Percentiles rank a stretch among this genome's conserved stretches.
Conservation (phyloP, 2,888 invertebrate genomes). For the Slavum lentiscoides region DNA sequence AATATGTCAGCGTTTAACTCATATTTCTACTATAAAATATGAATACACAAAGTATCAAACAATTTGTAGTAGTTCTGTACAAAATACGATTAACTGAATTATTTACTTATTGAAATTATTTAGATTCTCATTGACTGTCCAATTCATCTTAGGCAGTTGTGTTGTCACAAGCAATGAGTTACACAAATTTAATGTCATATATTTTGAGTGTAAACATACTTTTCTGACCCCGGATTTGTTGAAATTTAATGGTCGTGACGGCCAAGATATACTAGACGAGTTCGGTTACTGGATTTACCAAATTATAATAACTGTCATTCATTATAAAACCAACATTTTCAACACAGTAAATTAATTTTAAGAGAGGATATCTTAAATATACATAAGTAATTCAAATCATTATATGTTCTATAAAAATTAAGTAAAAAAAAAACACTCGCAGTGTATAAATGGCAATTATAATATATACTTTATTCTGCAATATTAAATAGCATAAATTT, state of each 20-base stretch:
- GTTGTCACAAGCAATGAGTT: too few relatives aligned
- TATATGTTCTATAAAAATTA: neutral
- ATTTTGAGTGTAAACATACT: too few relatives aligned
- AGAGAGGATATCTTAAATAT: neutral
- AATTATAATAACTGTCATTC: neutral
- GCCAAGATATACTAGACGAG: too few relatives aligned
- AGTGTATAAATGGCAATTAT: neutral
- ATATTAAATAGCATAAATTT: neutral
- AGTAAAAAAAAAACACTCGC: neutral
- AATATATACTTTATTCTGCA: neutral
- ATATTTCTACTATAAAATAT: neutral
- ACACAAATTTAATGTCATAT: too few relatives aligned
- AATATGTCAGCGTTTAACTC: neutral
- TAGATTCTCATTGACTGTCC: neutral
- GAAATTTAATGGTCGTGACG: too few relatives aligned
- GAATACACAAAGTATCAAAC: slow-evolving; percentile 1
- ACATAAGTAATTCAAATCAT: neutral
- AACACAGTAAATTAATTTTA: neutral
- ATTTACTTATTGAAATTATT: neutral
- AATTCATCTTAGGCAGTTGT: too few relatives aligned
- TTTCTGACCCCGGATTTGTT: too few relatives aligned
- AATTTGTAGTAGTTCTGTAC: neutral
- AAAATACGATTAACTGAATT: neutral
- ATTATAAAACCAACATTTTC: neutral
- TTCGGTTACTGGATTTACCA: neutral